These are phyloP conservation scores for Selenia dentaria DNA, from an alignment of 2,888 invertebrate genomes.

Conservation along the genomic window DNA sequence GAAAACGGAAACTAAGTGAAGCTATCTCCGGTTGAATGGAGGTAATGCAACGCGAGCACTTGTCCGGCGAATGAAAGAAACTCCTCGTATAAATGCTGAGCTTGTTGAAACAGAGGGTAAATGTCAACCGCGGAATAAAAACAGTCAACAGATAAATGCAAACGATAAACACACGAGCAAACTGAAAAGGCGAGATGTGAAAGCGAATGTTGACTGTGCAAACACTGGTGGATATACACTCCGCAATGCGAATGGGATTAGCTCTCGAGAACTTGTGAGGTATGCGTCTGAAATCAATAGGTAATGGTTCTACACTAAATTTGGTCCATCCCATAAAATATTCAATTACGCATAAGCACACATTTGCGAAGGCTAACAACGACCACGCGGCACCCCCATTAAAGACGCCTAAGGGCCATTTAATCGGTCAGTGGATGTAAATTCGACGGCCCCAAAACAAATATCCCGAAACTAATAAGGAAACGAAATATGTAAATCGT, in stretches of 20 bases:
- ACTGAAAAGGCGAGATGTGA: constrained; percentile 71
- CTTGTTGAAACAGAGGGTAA: constrained; percentile 80
- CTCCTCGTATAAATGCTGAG: constrained; percentile 66
- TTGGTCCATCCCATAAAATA: constrained; percentile 78
- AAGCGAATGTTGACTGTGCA: constrained; percentile 63
- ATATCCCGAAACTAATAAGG: constrained; percentile 85
- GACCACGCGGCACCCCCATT: constrained; percentile 84
- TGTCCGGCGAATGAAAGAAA: constrained; percentile 80
- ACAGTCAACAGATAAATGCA: constrained; percentile 85
- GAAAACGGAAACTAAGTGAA: constrained; percentile 84
- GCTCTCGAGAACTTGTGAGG: constrained; percentile 36
- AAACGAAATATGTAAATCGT: constrained; percentile 85
- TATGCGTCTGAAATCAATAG: constrained; percentile 65
- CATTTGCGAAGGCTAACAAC: constrained; percentile 83
- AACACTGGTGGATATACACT: constrained; percentile 39
- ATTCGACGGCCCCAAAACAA: constrained; percentile 83
- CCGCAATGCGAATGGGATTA: constrained; percentile 41
- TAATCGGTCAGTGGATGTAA: constrained; percentile 85
- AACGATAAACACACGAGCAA: constrained; percentile 78
- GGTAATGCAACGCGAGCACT: constrained; percentile 79
- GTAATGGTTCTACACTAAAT: constrained; percentile 72
- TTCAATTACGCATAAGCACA: constrained; percentile 84
- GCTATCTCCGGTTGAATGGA: constrained; percentile 80
- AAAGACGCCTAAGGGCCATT: constrained; percentile 85
- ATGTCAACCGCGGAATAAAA: constrained; percentile 83